Conservation (phyloP, 2,797 vertebrate species). For the Avahi laniger region DNA sequence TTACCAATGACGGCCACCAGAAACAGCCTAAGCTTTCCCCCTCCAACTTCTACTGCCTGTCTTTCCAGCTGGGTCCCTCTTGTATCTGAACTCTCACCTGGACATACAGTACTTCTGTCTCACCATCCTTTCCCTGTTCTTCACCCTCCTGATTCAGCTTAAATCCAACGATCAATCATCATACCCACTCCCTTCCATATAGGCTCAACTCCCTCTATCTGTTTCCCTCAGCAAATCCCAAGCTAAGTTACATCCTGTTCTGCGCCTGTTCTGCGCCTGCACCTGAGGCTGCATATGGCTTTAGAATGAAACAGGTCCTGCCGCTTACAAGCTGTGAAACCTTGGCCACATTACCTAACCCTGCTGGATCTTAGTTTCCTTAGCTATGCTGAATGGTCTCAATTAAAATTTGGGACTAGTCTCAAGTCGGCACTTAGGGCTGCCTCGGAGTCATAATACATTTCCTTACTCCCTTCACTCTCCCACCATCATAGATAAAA, state of each 20-base stretch:
- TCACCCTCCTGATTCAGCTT: background rate
- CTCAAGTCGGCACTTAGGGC: background rate
- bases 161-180: background rate
- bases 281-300: background rate
- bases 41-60: background rate
- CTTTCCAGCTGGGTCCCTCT: background rate
- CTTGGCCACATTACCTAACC: background rate
- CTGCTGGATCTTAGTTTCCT: background rate
- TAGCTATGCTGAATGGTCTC: background rate
- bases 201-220: too few relatives aligned
- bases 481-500: background rate
- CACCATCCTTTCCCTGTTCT: background rate
- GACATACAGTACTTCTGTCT: background rate
- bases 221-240: background rate
- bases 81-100: background rate
- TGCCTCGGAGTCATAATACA: background rate
- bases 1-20: background rate
- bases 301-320: background rate
- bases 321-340: background rate
- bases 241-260: background rate
- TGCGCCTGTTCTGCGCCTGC: background rate
- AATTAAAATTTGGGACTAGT: background rate
- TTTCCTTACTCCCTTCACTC: background rate
- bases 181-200: background rate
- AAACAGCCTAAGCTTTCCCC: background rate